Evolutionary conservation across 2,797 vertebrate genomes (phyloP).

Genomic region (Gallinago solitaria): DNA sequence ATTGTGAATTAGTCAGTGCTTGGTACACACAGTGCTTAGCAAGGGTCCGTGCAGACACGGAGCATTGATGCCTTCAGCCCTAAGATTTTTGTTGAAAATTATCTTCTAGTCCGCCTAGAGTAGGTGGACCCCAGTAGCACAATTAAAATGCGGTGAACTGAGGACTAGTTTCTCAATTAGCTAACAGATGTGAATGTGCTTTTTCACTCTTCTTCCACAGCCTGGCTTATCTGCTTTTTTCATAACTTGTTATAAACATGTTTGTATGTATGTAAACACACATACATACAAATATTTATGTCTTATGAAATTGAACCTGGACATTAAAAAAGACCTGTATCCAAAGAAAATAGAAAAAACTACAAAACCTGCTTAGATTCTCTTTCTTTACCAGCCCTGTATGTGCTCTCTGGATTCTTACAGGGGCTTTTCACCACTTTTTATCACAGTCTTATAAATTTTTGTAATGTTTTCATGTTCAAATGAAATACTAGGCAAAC

Average conservation of each 20-base stretch:
- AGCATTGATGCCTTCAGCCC: not conserved
- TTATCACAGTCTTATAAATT: not conserved
- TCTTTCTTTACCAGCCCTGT: not conserved
- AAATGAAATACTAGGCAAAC: not conserved
- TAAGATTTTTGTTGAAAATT: not conserved
- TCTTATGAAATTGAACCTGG: not conserved
- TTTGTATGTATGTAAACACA: not conserved
- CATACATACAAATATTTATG: not conserved
- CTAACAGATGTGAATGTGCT: not conserved
- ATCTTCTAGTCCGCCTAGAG: not conserved
- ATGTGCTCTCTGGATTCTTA: not conserved
- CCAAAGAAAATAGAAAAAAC: not conserved
- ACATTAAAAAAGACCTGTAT: not conserved
- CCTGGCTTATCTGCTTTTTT: not conserved
- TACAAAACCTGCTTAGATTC: not conserved
- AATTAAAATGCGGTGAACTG: not conserved
- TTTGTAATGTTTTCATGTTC: not conserved
- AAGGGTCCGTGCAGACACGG: not conserved
- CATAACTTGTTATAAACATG: not conserved
- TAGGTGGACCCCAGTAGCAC: not conserved
- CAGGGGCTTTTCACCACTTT: not conserved
- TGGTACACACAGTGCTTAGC: not conserved
- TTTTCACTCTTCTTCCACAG: not conserved
- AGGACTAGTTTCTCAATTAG: not conserved
- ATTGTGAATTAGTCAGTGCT: not conserved